Evolutionary conservation across 1,140 invertebrate genomes (phyloP).

Genomic region (Phortica variegata): DNA sequence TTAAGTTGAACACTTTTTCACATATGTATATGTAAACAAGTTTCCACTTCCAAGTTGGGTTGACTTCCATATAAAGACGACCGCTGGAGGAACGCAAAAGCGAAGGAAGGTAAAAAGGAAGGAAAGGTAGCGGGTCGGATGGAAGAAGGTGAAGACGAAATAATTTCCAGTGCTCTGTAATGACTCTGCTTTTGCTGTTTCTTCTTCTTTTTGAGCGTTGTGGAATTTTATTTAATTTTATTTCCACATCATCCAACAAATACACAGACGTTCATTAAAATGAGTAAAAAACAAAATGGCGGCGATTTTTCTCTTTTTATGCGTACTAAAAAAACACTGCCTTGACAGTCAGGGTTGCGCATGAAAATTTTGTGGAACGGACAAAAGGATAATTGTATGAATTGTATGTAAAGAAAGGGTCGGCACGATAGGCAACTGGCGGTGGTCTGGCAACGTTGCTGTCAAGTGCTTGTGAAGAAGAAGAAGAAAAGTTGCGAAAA

Average conservation of each 20-base stretch:
- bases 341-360: conserved; percentile 20
- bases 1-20: conserved; percentile 39
- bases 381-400: too few relatives aligned
- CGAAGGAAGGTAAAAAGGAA: too few relatives aligned
- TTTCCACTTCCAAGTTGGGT: conserved; percentile 1
- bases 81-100: too few relatives aligned
- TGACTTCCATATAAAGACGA: too few relatives aligned
- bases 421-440: too few relatives aligned
- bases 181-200: conserved; percentile 24
- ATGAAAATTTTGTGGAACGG: too few relatives aligned
- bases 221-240: conserved; percentile 41
- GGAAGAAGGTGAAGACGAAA: conserved; percentile 16
- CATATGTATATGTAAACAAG: too few relatives aligned
- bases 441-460: too few relatives aligned
- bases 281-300: conserved; percentile 54
- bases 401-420: too few relatives aligned
- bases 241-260: conserved; percentile 38
- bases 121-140: conserved; percentile 18
- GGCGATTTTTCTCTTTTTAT: conserved; percentile 47
- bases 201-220: conserved; percentile 31
- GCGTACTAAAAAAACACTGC: conserved; percentile 49
- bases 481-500: conserved; percentile 21
- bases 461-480: too few relatives aligned
- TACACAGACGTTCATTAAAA: conserved; percentile 43
- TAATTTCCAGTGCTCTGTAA: conserved; percentile 42